These are phyloP conservation scores for Heterochromis multidens DNA, from an alignment of 2,113 vertebrate species.

Conservation along the genomic window DNA sequence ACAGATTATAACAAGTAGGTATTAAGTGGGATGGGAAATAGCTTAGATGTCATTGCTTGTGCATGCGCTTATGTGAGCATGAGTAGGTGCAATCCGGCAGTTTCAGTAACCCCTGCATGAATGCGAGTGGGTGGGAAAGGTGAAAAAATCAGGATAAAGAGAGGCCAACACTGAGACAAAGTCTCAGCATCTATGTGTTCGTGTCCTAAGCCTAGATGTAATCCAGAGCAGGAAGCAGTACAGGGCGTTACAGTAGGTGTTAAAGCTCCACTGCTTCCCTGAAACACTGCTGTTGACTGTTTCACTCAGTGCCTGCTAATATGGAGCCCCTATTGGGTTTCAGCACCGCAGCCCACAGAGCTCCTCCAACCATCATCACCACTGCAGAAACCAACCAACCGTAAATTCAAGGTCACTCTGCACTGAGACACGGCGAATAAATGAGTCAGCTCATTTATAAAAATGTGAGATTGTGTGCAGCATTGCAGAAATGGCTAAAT, in stretches of 20 bases:
- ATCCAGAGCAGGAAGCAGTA: conserved; percentile 66
- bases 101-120: conserved; percentile 16
- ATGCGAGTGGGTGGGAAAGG: conserved; percentile 28
- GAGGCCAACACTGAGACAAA: not conserved
- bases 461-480: not conserved
- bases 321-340: conserved; percentile 58
- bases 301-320: conserved; percentile 69
- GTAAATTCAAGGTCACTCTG: conserved; percentile 40
- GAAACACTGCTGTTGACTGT: conserved; percentile 68
- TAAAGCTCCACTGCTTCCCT: conserved; percentile 62
- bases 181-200: conserved; percentile 1
- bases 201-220: conserved; percentile 51
- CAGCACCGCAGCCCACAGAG: conserved; percentile 2
- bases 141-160: not conserved
- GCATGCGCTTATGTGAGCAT: not conserved
- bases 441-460: not conserved
- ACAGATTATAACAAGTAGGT: conserved; percentile 41
- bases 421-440: not conserved
- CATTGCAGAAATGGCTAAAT: conserved; percentile 2
- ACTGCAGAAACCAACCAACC: conserved; percentile 11
- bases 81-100: not conserved
- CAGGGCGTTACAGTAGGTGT: conserved; percentile 65
- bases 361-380: conserved; percentile 10
- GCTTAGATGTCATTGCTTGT: not conserved
- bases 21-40: conserved; percentile 25